Evolutionary conservation across 1,140 invertebrate genomes (phyloP).

Genomic region (Atopsyche davidsoni): DNA sequence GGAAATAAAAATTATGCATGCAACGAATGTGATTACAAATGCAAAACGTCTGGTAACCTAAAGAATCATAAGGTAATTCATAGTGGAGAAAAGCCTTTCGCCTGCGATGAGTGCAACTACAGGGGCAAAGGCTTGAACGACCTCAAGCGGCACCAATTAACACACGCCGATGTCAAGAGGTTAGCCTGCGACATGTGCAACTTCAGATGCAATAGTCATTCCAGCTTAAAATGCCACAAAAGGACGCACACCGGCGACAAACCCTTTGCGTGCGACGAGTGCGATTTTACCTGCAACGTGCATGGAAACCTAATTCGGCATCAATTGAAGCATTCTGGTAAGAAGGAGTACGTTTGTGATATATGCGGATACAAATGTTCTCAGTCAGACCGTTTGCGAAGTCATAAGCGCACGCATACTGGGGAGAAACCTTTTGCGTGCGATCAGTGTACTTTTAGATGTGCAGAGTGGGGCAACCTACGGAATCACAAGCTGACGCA

Average conservation of each 20-base stretch:
- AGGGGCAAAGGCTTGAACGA: too few relatives aligned
- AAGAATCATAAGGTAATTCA: too few relatives aligned
- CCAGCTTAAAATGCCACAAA: too few relatives aligned
- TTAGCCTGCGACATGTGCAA: too few relatives aligned
- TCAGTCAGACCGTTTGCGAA: neutral
- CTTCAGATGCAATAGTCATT: too few relatives aligned
- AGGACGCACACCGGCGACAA: neutral
- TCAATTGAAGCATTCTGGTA: neutral
- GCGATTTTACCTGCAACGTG: neutral
- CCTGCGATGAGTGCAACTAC: too few relatives aligned
- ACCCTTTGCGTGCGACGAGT: conserved; percentile 3
- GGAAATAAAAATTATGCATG: too few relatives aligned
- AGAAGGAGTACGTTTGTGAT: conserved; percentile 1
- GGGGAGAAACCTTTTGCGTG: conserved; percentile 7
- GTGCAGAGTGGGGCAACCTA: neutral
- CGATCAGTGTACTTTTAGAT: neutral
- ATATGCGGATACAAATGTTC: neutral
- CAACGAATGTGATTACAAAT: too few relatives aligned
- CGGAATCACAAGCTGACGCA: neutral
- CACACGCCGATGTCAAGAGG: too few relatives aligned
- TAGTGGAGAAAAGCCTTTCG: too few relatives aligned
- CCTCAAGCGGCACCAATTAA: too few relatives aligned
- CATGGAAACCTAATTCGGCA: neutral
- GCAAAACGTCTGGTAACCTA: too few relatives aligned
- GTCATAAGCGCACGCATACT: conserved; percentile 2